phyloP scores from a whole-genome alignment of 2,888 invertebrate species.

The Epinotia brunnichana region DNA sequence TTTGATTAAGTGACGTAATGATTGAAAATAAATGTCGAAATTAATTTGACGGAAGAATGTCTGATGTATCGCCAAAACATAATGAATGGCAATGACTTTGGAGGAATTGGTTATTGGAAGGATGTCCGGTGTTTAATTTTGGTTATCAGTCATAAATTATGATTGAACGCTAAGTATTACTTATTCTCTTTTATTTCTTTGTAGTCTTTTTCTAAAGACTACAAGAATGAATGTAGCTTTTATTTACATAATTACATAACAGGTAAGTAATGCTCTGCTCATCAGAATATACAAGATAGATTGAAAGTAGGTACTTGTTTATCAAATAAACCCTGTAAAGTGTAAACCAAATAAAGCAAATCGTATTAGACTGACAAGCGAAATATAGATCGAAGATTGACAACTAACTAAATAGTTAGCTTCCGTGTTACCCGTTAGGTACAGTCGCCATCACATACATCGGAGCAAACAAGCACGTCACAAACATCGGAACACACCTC shows the following conservation, averaged over 20 bases:
- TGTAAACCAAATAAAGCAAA: too few species aligned
- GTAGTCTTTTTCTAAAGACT: too few species aligned
- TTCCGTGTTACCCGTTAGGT: not conserved
- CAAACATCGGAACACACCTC: too few species aligned
- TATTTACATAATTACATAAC: too few species aligned
- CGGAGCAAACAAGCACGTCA: too few species aligned
- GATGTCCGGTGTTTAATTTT: conserved; percentile 1
- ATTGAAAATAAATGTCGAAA: conserved; percentile 41
- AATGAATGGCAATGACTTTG: not conserved
- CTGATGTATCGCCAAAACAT: conserved; percentile 24
- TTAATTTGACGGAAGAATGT: conserved; percentile 15
- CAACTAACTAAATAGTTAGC: not conserved
- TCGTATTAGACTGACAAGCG: too few species aligned
- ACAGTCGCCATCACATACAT: too few species aligned
- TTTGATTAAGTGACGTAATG: conserved; percentile 39
- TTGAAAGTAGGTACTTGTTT: too few species aligned
- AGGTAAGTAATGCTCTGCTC: too few species aligned
- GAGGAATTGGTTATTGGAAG: conserved; percentile 4
- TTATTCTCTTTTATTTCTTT: not conserved
- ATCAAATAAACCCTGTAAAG: too few species aligned
- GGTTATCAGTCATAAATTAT: not conserved
- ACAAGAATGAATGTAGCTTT: too few species aligned
- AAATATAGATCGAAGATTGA: not conserved
- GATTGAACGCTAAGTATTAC: not conserved
- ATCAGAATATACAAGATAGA: too few species aligned